Evolutionary conservation across 2,113 vertebrate species (phyloP).

Genomic region (Sapayoa aenigma): DNA sequence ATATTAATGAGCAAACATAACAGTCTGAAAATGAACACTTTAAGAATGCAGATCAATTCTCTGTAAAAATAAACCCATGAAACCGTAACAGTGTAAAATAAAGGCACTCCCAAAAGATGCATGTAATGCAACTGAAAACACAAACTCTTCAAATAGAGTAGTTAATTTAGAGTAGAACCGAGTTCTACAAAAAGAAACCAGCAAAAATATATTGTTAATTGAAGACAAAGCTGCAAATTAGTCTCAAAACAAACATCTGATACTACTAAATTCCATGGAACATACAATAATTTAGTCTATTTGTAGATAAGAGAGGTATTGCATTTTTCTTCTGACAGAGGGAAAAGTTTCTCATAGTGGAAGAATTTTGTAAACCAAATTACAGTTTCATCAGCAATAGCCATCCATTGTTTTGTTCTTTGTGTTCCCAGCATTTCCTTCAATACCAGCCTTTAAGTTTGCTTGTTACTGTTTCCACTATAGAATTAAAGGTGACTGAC

Average conservation of each 20-base stretch:
- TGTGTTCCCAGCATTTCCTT: background rate
- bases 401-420: background rate
- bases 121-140: background rate
- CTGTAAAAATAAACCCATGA: slow-evolving; percentile 47
- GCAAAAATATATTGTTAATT: background rate
- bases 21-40: background rate
- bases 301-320: background rate
- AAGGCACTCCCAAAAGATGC: background rate
- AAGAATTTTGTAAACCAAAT: background rate
- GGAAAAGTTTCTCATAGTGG: background rate
- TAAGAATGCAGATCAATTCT: background rate
- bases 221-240: background rate
- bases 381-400: background rate
- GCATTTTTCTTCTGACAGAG: background rate
- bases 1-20: slow-evolving; percentile 55
- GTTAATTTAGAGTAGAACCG: background rate
- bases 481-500: background rate
- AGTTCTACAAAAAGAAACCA: background rate
- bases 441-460: background rate
- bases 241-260: background rate
- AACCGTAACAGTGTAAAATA: background rate
- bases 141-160: background rate
- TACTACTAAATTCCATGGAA: background rate
- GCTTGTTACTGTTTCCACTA: background rate
- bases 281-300: background rate